These are phyloP conservation scores for Collichthys lucidus DNA, from an alignment of 2,113 vertebrate species.

Conservation along the genomic window DNA sequence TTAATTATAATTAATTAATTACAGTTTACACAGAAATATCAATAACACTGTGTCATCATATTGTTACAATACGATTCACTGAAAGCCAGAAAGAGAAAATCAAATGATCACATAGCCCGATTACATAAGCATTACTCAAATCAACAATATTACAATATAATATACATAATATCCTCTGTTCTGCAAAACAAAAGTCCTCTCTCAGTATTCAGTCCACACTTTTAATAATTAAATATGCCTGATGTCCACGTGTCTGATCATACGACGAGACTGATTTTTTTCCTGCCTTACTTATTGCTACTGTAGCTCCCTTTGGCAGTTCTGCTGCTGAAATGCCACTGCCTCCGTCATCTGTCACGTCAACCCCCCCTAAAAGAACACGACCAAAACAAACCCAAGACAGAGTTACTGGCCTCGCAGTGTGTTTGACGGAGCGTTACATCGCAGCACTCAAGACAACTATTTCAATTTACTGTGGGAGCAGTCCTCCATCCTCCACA, in stretches of 20 bases:
- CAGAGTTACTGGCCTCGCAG: neutral
- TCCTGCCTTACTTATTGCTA: neutral
- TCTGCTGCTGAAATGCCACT: constrained; percentile 8
- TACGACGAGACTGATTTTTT: neutral
- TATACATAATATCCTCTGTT: neutral
- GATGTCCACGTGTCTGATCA: neutral
- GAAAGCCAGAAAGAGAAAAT: no score
- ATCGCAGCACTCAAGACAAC: neutral
- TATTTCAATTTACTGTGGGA: neutral
- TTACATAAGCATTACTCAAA: no score
- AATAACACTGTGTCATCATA: neutral
- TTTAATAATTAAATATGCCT: no score
- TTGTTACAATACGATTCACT: neutral
- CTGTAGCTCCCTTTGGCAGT: neutral
- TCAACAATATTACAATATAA: no score
- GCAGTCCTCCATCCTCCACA: neutral
- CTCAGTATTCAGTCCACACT: neutral
- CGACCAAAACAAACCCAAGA: neutral
- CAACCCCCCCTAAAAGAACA: neutral
- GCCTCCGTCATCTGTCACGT: constrained; percentile 9
- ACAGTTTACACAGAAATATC: neutral
- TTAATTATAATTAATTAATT: no score
- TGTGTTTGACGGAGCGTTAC: neutral
- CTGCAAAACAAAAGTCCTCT: neutral
- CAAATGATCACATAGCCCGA: no score